Evolutionary conservation across 2,113 vertebrate species (phyloP), one percentile per base, ranked within the genome.

Genomic region (Rhegmatorhina hoffmannsi): DNA sequence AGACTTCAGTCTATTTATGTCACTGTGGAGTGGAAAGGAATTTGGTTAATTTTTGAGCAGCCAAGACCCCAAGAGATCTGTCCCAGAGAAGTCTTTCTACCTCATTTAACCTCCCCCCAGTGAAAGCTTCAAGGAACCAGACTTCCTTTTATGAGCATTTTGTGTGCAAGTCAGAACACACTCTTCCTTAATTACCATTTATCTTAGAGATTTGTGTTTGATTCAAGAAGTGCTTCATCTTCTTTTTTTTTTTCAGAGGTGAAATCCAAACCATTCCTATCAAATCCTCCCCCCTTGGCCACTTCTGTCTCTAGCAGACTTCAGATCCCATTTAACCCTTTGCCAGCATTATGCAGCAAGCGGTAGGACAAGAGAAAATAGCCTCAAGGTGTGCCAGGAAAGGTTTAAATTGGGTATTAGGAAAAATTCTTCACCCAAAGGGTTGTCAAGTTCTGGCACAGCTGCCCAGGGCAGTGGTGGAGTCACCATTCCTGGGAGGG

Each of bases 1-100:
- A 87, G 98, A 98, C 89, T 98, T 98, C 63, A 98, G 88, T 94
- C 98, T 99, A 59, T 97, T 97, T 40, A 98, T 89, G 81, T 99
- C 99, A 92, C 99, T 98, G 97, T 24, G 67, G 87, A 94, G 87
- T 14, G 84, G 66, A 90, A 97, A 94, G 80, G 90, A 81, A 93
- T 28, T 26, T 56, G 49, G 62, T 97, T 83, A 90, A 87, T 94
- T 92, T 97, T 88, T 94, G 70, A 63, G 76, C 73, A 91, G 74
- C 38, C 43, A 44, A 87, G 91, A 89, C 36, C 47, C 60, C 2
- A 12, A 74, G 74, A 88, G 73, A 78, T 76, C 92, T 76, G 69
- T 33, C 66, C 92, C 68, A 77, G 79, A 70, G 73, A 96, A 62
- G 77, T 67, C 84, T 31, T 89, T 83, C 89, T 46, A 94, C 64